phyloP scores from a whole-genome alignment of 2,888 invertebrate species.

The Noctuana brunneofusca region DNA sequence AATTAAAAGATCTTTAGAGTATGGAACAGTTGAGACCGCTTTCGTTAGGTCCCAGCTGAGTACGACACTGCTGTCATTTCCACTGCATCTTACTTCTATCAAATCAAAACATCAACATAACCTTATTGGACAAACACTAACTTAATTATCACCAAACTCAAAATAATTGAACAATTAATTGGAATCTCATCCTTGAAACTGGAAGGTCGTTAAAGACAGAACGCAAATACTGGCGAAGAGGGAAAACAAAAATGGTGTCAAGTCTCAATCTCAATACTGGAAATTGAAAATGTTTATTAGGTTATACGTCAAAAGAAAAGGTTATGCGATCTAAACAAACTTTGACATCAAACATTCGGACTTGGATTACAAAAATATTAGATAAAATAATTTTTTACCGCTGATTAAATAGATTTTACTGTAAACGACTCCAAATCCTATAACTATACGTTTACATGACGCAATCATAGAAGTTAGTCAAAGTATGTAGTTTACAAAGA shows the following conservation, averaged over 20 bases:
- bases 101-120: conserved; percentile 82
- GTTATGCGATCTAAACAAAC: conserved; percentile 56
- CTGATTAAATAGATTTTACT: conserved; percentile 42
- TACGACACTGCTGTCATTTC: conserved; percentile 33
- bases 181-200: neutral
- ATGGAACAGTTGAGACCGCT: neutral
- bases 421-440: conserved; percentile 50
- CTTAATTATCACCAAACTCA: neutral
- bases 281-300: conserved; percentile 55
- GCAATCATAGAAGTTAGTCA: conserved; percentile 74
- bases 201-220: conserved; percentile 21
- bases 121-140: conserved; percentile 55
- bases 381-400: conserved; percentile 29
- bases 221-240: conserved; percentile 52
- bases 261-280: conserved; percentile 42
- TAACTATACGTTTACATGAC: conserved; percentile 75
- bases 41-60: conserved; percentile 10
- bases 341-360: conserved; percentile 27
- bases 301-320: conserved; percentile 77
- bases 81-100: conserved; percentile 47
- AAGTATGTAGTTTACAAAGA: conserved; percentile 52
- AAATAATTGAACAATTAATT: conserved; percentile 5
- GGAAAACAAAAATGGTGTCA: conserved; percentile 78
- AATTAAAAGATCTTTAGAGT: too few relatives aligned
- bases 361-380: neutral